Conservation (phyloP, 2,113 vertebrate species). For the Mesoclemmys tuberculata region DNA sequence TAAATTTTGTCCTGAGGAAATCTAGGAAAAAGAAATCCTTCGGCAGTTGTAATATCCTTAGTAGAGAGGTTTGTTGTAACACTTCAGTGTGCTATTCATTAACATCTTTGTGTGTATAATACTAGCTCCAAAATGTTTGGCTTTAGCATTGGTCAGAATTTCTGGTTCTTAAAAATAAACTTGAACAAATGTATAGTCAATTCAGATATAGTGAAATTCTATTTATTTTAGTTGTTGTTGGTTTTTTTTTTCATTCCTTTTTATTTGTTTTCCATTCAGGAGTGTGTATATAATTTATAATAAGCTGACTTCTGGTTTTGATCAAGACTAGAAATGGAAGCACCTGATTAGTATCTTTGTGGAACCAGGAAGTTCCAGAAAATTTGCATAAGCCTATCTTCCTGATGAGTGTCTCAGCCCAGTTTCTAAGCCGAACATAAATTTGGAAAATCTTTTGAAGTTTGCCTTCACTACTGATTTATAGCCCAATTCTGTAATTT, state of each 20-base stretch:
- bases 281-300: background rate
- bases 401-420: background rate
- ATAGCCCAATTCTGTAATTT: background rate
- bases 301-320: background rate
- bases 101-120: background rate
- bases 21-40: background rate
- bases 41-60: slow-evolving; percentile 7
- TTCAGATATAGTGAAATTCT: background rate
- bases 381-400: background rate
- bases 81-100: slow-evolving; percentile 8
- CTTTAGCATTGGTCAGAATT: background rate
- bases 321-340: background rate
- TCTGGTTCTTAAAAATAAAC: slow-evolving; percentile 1
- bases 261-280: background rate
- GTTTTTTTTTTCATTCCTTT: background rate
- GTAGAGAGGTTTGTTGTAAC: slow-evolving; percentile 35
- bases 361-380: background rate
- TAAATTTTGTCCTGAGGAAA: slow-evolving; percentile 38
- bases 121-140: background rate
- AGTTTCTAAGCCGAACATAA: background rate
- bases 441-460: background rate
- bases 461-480: slow-evolving; percentile 28
- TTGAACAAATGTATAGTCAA: background rate
- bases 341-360: background rate
- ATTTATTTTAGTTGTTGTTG: background rate